Conservation (phyloP, 2,797 vertebrate genomes). For the Coregonus sp. region DNA sequence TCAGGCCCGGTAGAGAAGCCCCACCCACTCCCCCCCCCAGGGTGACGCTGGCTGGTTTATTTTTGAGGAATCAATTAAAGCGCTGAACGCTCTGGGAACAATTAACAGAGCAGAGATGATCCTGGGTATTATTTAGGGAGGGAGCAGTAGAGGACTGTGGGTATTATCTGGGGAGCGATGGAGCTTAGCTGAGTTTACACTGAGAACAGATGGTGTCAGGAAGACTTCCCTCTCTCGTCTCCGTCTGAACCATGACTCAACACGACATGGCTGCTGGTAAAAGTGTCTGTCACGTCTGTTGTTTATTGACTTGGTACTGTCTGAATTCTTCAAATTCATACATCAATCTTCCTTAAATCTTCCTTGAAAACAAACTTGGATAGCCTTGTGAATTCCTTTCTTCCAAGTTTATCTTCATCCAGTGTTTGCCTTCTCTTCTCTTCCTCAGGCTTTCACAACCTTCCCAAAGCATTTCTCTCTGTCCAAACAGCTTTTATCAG, state of each 20-base stretch:
- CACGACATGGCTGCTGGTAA: constrained; percentile 10
- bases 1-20: background rate
- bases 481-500: no score
- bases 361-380: background rate
- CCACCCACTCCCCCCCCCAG: background rate
- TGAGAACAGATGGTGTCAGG: constrained; percentile 47
- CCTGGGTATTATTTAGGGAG: constrained; percentile 29
- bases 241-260: constrained; percentile 21
- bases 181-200: background rate
- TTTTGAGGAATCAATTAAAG: constrained; percentile 32
- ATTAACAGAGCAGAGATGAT: constrained; percentile 23
- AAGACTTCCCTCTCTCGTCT: constrained; percentile 11
- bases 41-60: background rate
- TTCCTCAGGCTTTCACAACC: background rate
- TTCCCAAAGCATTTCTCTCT: no score
- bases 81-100: constrained; percentile 18
- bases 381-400: background rate
- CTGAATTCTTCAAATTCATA: background rate
- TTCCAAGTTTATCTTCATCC: background rate
- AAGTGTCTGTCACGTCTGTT: constrained; percentile 1
- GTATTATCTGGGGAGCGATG: background rate
- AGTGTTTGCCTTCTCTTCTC: background rate
- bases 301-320: background rate
- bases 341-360: background rate
- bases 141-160: background rate